Percentiles rank a stretch among this genome's conserved stretches.
phyloP scores from a whole-genome alignment of 2,113 vertebrate species.

The Turdus rufiventris region DNA sequence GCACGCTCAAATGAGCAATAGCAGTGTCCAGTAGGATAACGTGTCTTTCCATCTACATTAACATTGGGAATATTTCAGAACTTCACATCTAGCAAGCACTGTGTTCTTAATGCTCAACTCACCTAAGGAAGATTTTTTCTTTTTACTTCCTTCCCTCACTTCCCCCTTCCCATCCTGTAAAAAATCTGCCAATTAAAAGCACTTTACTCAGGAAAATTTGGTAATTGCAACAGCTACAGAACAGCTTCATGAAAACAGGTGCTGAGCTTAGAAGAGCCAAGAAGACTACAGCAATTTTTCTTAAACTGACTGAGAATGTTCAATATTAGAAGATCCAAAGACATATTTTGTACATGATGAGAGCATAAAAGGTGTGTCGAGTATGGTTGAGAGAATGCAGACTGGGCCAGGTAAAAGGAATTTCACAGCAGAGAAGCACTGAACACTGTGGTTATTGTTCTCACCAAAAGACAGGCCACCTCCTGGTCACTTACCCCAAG shows the following conservation, averaged over 20 bases:
- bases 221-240: background rate
- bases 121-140: background rate
- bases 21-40: background rate
- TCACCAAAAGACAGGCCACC: background rate
- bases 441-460: background rate
- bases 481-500: constrained; percentile 83
- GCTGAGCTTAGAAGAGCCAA: background rate
- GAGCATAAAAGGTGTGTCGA: background rate
- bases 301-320: background rate
- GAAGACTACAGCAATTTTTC: background rate
- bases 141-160: rapidly evolving
- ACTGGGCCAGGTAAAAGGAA: background rate
- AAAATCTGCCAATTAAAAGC: background rate
- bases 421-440: background rate
- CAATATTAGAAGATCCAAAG: background rate
- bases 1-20: background rate
- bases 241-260: background rate
- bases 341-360: rapidly evolving
- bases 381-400: background rate
- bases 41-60: background rate
- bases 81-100: background rate
- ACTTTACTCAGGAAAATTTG: background rate
- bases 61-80: background rate
- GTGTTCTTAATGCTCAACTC: background rate
- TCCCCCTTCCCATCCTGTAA: background rate